Evolutionary conservation across 2,113 vertebrate genomes (phyloP), one percentile per base, ranked within the genome.

Genomic region (Hippocampus guttulatus): DNA sequence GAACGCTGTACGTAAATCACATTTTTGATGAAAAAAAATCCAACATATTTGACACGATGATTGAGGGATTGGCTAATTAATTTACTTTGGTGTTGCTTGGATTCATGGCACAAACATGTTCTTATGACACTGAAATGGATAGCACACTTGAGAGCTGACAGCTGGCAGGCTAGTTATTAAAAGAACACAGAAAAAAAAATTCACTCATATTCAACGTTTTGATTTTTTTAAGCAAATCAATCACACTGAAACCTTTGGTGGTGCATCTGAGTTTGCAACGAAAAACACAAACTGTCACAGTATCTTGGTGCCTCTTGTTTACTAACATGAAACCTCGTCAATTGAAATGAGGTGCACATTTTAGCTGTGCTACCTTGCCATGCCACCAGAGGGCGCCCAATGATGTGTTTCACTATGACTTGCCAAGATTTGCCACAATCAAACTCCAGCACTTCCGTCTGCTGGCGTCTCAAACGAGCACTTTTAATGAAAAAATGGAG

Each of bases 341-440:
- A 27, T 62, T 57, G 63, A 33, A 69, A 60, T 47, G 61, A 60
- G 16, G 54, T 69, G 7, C n/a, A 58, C 40, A 15, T 41, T 7
- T 14, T 25, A 21, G 21, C 30, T 79, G 75, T 27, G 52, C 27
- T 38, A 0, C 21, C 67, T 43, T 73, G 49, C 33, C 6, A 38
- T 5, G 67, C 85, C 90, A 88, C 79, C 71, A 90, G 90, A 88
- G 86, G 38, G 86, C 2, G 52, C 85, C 85, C 75, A 80, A 62
- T 67, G 69, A 85, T 77, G 82, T 65, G 69, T 69, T 76, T 87
- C 67, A 43, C 67, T 10, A 61, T 54, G 25, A n/a, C 73, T 68
- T 57, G 61, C 47, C 30, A 67, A 70, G 52, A 57, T 49, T 68
- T 33, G 40, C 25, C 16, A 67, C 54, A 83, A 67, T 76, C 67